Evolutionary conservation across 2,888 invertebrate species (phyloP).

Genomic region (Leptarthrus brevirostris): DNA sequence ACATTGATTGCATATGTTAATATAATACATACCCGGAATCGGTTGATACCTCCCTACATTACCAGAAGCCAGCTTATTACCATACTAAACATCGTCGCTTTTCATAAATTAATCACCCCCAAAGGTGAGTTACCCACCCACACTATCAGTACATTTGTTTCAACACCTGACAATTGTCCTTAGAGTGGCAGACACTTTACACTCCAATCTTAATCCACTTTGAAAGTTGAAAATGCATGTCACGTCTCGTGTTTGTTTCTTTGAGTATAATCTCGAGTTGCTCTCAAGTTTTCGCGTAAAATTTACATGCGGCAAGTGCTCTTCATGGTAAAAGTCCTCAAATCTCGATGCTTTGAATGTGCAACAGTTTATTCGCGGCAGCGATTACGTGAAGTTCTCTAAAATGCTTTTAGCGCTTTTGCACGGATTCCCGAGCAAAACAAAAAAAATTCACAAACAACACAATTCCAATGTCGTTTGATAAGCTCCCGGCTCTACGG

Average conservation of each 20-base stretch:
- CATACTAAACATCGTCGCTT: background rate
- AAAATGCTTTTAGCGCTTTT: slow-evolving; percentile 24
- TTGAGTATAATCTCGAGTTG: slow-evolving; percentile 43
- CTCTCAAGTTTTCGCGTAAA: slow-evolving; percentile 47
- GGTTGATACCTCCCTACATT: background rate
- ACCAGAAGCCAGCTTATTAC: background rate
- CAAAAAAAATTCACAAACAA: slow-evolving; percentile 11
- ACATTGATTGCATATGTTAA: no score
- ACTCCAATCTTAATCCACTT: slow-evolving; percentile 35
- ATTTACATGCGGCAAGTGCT: slow-evolving; percentile 48
- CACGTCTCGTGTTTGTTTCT: slow-evolving; percentile 46
- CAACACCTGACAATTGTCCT: slow-evolving; percentile 44
- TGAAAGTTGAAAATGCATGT: slow-evolving; percentile 31
- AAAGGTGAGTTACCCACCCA: background rate
- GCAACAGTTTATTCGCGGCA: slow-evolving; percentile 45
- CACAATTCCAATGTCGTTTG: slow-evolving; percentile 36
- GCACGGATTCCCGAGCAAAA: background rate
- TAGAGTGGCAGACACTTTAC: background rate
- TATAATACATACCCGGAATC: no score
- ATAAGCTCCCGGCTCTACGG: slow-evolving; percentile 20
- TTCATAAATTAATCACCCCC: slow-evolving; percentile 19
- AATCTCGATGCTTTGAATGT: slow-evolving; percentile 42
- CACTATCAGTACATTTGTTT: background rate
- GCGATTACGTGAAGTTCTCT: slow-evolving; percentile 33
- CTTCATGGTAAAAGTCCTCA: slow-evolving; percentile 48